A percentile compares a stretch with the other conserved stretches of the same genome.
These are phyloP conservation scores for Carcinoscorpius rotundicauda DNA, from an alignment of 1,140 invertebrate species.

Conservation along the genomic window DNA sequence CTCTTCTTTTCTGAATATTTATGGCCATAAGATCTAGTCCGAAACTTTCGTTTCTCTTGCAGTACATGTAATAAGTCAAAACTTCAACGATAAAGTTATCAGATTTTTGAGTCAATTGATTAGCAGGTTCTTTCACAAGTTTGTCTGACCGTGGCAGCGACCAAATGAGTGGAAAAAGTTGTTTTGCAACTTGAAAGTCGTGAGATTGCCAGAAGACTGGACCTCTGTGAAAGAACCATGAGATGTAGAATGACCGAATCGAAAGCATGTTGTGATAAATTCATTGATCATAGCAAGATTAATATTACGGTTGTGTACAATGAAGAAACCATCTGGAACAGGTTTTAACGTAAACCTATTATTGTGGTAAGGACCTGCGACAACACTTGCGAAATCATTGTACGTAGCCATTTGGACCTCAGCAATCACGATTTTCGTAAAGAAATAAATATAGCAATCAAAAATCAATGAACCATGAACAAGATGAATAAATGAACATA, in stretches of 20 bases:
- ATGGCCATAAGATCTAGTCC: slow-evolving; percentile 33
- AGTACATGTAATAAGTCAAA: slow-evolving; percentile 21
- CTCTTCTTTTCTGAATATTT: slow-evolving; percentile 34
- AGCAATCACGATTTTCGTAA: slow-evolving; percentile 21
- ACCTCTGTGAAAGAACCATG: no score
- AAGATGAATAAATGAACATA: no score
- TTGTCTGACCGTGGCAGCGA: slow-evolving; percentile 18
- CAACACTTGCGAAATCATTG: slow-evolving; percentile 41
- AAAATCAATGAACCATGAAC: no score
- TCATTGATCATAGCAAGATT: no score
- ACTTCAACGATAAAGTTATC: slow-evolving; percentile 26
- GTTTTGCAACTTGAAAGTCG: no score
- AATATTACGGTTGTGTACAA: no score
- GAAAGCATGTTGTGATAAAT: neutral
- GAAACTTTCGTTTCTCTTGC: slow-evolving; percentile 16
- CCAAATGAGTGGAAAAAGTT: no score
- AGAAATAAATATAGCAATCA: slow-evolving; percentile 3
- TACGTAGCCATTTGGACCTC: slow-evolving; percentile 38
- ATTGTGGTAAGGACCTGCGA: slow-evolving; percentile 32
- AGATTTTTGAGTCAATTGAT: slow-evolving; percentile 37
- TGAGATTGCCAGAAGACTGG: no score
- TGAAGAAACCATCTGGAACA: no score
- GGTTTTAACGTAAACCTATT: no score
- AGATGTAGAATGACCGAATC: no score
- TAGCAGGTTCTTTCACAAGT: slow-evolving; percentile 51